Evolutionary conservation across 64 coral and sea anemone genomes (phyloP), one percentile per base, ranked within the genome.

Genomic region (Stichodactyla mertensii): DNA sequence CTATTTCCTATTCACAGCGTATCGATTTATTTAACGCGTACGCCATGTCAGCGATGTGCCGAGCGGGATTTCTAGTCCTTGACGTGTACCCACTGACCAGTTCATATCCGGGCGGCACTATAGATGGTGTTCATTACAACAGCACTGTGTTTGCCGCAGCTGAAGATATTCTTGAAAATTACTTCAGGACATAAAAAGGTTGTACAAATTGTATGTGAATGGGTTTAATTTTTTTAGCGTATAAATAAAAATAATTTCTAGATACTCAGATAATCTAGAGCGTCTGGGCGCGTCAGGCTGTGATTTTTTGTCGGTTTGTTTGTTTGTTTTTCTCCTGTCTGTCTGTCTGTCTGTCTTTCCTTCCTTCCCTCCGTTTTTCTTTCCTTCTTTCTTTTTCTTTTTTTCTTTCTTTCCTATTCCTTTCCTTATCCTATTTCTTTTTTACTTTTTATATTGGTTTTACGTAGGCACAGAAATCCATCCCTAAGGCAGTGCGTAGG

Each of bases 21-120:
- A 71, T 90, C 3, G 86, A 95, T 15, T 77, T 95, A 20, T 95
- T 95, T 23, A 95, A 95, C 58, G 90, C 94, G 8, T 95, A 95
- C 22, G 88, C 94, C 18, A 89, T 88, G 57, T 82, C 87, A 24
- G 94, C 90, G 18, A 92, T 95, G 90, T 95, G 90, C 55, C 87
- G 90, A 83, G 94, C 87, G 1, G 90, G 94, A 9, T 95, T 89
- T 60, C 85, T 87, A 6, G 90, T 95, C 11, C 79, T 95, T 11
- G 94, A 95, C 59, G 94, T 95, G 24, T 92, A 92, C 70, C 94
- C 94, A 0, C 78, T 95, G 45, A 88, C 94, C 51, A 89, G 84
- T 52, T 92, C 94, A n/a, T 95, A 95, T 55, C 94, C 94, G 8
- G 80, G 57, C 27, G 94, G 94, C 11, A 92, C 94, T 27, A 16